These are phyloP conservation scores for Chrysina gloriosa DNA, from an alignment of 2,888 invertebrate species.

Conservation along the genomic window DNA sequence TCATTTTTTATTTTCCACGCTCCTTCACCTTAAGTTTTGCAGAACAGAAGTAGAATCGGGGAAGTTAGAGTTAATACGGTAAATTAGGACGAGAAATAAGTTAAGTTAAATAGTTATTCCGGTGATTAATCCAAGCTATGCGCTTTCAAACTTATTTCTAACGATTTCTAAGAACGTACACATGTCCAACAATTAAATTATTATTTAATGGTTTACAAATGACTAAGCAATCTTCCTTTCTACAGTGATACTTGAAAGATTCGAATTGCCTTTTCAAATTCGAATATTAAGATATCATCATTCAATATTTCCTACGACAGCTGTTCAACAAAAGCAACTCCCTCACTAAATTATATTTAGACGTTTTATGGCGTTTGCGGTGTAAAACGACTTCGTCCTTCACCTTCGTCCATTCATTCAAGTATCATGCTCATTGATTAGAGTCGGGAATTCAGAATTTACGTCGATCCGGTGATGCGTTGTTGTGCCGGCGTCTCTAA, in stretches of 20 bases:
- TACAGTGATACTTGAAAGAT: not conserved
- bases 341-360: slow-evolving; percentile 32
- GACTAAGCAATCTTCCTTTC: not conserved
- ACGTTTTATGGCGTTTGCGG: slow-evolving; percentile 10
- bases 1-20: no score
- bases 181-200: no score
- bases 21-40: no score
- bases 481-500: slow-evolving; percentile 8
- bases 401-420: slow-evolving; percentile 12
- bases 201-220: slow-evolving; percentile 3
- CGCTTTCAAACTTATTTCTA: no score
- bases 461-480: no score
- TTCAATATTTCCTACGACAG: not conserved
- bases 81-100: no score
- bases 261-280: not conserved
- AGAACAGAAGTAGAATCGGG: no score
- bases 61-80: no score
- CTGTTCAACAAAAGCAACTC: slow-evolving; percentile 11
- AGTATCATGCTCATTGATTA: slow-evolving; percentile 31
- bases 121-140: no score
- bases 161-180: no score
- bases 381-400: slow-evolving; percentile 3
- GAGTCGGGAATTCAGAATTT: slow-evolving; percentile 14
- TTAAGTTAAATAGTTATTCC: no score
- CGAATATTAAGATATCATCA: not conserved